Evolutionary conservation across 2,113 vertebrate species (phyloP), one percentile per base, ranked within the genome.

Genomic region (Urocynchramus pylzowi): DNA sequence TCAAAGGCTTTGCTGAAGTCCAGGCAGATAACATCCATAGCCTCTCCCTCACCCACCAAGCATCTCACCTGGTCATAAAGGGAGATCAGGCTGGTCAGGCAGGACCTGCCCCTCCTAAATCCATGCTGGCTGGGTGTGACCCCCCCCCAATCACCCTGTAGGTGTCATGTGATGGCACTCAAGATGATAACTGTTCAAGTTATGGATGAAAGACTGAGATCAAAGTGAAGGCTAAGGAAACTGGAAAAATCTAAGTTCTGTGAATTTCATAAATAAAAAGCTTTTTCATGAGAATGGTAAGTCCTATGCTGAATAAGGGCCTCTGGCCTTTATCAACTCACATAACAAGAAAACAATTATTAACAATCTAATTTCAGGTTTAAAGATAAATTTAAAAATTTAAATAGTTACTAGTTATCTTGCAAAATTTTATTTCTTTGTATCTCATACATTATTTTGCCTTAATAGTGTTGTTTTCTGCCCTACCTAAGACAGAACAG

Each of bases 101-200:
- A 52, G 63, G 15, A 37, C 15, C 33, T 60, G 54, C 23, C 22
- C 7, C 33, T 69, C 39, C 22, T 16, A 78, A 78, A 60, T 15
- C 39, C 23, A 10, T 20, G 39, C 27, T 53, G 63, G 28, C 23
- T 60, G 12, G 33, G 54, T 77, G 33, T 53, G 64, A 53, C 1
- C 10, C 10, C 10, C 10, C 8, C 4, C 1, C 20, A 18, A 1
- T 15, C 64, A 33, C 37, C 12, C 33, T 37, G 7, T 37, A 37
- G 17, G 20, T 37, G 31, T 31, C 0, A 0, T 44, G 37, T 33
- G 37, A 77, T 10, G 18, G 22, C 37, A 27, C 7, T 60, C 17
- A 69, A 31, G 27, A 39, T 42, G 30, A 20, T 37, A 60, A 37
- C 44, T 42, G 13, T 65, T 80, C 27, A 52, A 84, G 16, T 69